These are phyloP conservation scores for Apodemus sylvaticus DNA, from an alignment of 2,113 vertebrate genomes.

Conservation along the genomic window DNA sequence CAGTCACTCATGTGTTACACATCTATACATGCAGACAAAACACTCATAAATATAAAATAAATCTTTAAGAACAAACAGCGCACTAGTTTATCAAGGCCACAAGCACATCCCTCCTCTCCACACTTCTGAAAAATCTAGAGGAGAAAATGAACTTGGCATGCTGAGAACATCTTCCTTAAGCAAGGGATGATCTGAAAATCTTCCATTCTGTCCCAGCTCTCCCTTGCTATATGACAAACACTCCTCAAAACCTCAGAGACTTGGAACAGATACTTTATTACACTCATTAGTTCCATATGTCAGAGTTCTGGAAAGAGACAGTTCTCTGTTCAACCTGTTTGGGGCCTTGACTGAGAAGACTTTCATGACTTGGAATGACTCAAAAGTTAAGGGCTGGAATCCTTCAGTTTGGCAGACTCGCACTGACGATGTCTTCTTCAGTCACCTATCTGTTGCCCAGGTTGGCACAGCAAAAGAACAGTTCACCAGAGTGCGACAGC, in stretches of 20 bases:
- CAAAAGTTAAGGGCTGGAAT: not conserved
- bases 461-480: not conserved
- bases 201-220: not conserved
- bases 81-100: not conserved
- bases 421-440: not conserved
- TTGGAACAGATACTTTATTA: slow-evolving; percentile 26
- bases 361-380: not conserved
- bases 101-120: not conserved
- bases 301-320: slow-evolving; percentile 26
- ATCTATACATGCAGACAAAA: not conserved
- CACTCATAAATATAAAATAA: not conserved
- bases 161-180: not conserved
- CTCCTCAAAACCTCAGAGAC: not conserved
- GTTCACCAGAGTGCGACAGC: not conserved
- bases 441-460: not conserved
- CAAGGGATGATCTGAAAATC: not conserved
- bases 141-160: not conserved
- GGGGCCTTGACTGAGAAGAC: not conserved
- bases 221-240: not conserved
- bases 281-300: slow-evolving; percentile 12
- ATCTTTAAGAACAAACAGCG: not conserved
- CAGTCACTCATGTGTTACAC: not conserved
- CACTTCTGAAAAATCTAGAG: not conserved
- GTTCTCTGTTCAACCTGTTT: not conserved
- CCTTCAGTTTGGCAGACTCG: not conserved